Conservation (phyloP, 1,140 invertebrate species). For the Drosophila nannoptera region DNA sequence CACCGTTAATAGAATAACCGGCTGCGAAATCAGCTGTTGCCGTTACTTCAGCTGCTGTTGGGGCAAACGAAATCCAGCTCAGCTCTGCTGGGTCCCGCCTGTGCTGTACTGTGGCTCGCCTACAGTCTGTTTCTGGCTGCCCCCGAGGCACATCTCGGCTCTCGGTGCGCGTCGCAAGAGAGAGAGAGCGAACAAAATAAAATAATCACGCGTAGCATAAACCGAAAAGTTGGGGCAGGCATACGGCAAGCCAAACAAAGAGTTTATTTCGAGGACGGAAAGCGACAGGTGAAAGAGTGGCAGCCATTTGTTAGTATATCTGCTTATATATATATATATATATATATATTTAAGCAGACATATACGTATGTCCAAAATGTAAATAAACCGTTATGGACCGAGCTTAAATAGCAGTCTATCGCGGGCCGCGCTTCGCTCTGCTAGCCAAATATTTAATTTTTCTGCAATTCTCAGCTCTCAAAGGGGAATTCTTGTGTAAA, state of each 20-base stretch:
- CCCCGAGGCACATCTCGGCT: conserved; percentile 13
- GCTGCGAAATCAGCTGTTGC: conserved; percentile 68
- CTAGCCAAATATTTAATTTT: not conserved
- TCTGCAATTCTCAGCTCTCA: not conserved
- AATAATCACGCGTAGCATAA: conserved; percentile 8
- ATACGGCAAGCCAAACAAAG: not conserved
- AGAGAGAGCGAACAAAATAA: conserved; percentile 20
- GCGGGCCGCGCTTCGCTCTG: not conserved
- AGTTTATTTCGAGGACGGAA: conserved; percentile 3
- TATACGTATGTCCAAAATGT: not conserved
- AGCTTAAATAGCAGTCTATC: not conserved
- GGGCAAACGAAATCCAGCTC: not conserved
- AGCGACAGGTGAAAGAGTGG: conserved; percentile 17
- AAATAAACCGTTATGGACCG: not conserved
- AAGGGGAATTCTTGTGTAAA: not conserved
- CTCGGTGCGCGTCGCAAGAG: conserved; percentile 51
- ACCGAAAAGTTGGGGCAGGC: no score
- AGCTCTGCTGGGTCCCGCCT: conserved; percentile 15
- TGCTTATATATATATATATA: not conserved
- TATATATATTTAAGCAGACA: not conserved
- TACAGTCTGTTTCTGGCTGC: conserved; percentile 22
- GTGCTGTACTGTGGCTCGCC: conserved; percentile 8
- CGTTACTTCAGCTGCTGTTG: conserved; percentile 5
- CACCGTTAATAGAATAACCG: conserved; percentile 55
- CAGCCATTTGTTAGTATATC: not conserved